A percentile compares a stretch with the other conserved stretches of the same genome.
phyloP scores from a whole-genome alignment of 2,113 vertebrate genomes.

The Girardinichthys multiradiatus region DNA sequence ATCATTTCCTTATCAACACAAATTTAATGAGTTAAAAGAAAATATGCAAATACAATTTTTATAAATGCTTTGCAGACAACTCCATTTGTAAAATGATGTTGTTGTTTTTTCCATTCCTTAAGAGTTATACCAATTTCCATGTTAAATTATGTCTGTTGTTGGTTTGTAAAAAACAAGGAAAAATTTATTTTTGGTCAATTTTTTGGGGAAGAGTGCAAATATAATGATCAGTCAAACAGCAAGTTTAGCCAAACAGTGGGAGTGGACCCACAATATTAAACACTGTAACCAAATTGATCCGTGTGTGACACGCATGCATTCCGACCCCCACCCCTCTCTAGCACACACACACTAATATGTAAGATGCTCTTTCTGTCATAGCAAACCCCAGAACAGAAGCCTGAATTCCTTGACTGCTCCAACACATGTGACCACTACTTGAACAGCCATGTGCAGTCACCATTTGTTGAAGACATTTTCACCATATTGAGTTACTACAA shows the following conservation, averaged over 20 bases:
- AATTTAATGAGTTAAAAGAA: background rate
- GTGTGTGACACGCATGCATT: slow-evolving; percentile 16
- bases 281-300: slow-evolving; percentile 60
- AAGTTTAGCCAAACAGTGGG: slow-evolving; percentile 52
- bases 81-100: too few relatives aligned
- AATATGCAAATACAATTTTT: background rate
- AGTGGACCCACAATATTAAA: slow-evolving; percentile 59
- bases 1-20: background rate
- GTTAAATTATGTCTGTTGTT: background rate
- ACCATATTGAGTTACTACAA: background rate
- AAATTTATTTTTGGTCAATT: background rate
- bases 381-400: slow-evolving; percentile 56
- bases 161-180: background rate
- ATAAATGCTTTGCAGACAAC: background rate
- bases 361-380: slow-evolving; percentile 55
- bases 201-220: slow-evolving; percentile 24
- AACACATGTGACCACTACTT: slow-evolving; percentile 58
- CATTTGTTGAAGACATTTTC: slow-evolving; percentile 51
- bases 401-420: slow-evolving; percentile 43
- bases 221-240: slow-evolving; percentile 37
- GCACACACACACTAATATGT: slow-evolving; percentile 8
- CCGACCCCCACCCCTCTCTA: slow-evolving; percentile 4
- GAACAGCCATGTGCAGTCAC: slow-evolving; percentile 59
- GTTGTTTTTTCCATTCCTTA: too few relatives aligned
- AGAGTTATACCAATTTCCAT: background rate